Conservation (phyloP, 2,113 vertebrate genomes). For the Stercorarius parasiticus region DNA sequence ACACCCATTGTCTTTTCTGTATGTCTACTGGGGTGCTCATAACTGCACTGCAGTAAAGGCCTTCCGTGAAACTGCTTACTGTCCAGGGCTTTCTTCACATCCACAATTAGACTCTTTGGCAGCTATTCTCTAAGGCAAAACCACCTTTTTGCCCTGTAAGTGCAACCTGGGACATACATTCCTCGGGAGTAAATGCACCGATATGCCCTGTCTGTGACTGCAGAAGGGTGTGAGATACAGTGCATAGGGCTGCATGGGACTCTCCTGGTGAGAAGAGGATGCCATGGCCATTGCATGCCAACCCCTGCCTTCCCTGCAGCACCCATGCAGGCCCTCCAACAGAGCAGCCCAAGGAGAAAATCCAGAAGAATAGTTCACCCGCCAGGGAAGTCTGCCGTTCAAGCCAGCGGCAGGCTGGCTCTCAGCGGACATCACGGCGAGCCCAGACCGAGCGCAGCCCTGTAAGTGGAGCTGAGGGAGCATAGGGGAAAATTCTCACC, state of each 20-base stretch:
- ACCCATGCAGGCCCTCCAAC: background rate
- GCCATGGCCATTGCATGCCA: rapidly evolving
- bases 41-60: background rate
- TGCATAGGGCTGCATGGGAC: rapidly evolving
- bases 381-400: background rate
- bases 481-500: background rate
- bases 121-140: background rate
- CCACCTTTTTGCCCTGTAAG: background rate
- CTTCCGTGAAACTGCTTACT: background rate
- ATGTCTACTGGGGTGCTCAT: background rate
- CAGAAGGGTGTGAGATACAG: too few relatives aligned
- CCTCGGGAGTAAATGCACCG: background rate
- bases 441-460: background rate
- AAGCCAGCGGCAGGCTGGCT: background rate
- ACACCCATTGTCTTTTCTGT: background rate
- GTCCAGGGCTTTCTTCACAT: background rate
- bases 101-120: background rate
- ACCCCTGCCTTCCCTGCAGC: background rate
- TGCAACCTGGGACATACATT: background rate
- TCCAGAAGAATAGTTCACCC: background rate
- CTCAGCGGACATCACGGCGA: background rate
- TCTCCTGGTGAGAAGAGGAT: background rate
- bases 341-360: background rate
- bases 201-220: background rate
- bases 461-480: background rate